Evolutionary conservation across 2,888 invertebrate species (phyloP), one percentile per base, ranked within the genome.

Genomic region (Himalopsyche anomala): DNA sequence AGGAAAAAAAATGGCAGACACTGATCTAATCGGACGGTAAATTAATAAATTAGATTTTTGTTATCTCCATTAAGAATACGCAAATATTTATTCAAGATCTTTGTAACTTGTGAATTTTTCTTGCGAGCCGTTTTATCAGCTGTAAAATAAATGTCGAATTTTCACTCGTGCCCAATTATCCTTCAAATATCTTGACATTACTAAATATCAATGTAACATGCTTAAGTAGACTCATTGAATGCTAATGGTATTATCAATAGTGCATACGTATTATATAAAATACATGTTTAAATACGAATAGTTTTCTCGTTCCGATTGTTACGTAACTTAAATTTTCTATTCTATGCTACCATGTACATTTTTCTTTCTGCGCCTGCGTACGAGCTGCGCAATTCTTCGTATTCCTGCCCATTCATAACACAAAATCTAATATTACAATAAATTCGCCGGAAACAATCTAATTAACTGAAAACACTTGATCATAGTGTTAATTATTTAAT

Each of bases 311-410:
- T 38, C 8, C 15, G 15, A 38, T 15, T 38, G 15, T 74, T 74
- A 74, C 74, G 74, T 74, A 74, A 74, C 38, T 15, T 36, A 38
- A 28, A 74, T 74, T 74, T 74, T 36, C 74, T 74, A 38, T 74
- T 74, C 8, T 38, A 36, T 74, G 74, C 38, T 74, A 38, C 74
- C 74, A 36, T 74, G 36, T 36, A 74, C 36, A 62, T 62, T 74
- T 74, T 74, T 74, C 74, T 36, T 36, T 36, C 74, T 74, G 74
- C 74, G 74, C 74, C 19, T 74, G 74, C 74, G 74, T 74, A 74
- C 38, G 38, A 74, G 19, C 74, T 36, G 74, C 74, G 74, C 74
- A 74, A 36, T 74, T 74, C 38, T 74, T 38, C 74, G 28, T 74
- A 36, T 36, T 36, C 36, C 74, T 38, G 74, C 74, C 74, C 74